Evolutionary conservation across 2,113 vertebrate species (phyloP), one percentile per base, ranked within the genome.

Genomic region (Labrus mixtus): DNA sequence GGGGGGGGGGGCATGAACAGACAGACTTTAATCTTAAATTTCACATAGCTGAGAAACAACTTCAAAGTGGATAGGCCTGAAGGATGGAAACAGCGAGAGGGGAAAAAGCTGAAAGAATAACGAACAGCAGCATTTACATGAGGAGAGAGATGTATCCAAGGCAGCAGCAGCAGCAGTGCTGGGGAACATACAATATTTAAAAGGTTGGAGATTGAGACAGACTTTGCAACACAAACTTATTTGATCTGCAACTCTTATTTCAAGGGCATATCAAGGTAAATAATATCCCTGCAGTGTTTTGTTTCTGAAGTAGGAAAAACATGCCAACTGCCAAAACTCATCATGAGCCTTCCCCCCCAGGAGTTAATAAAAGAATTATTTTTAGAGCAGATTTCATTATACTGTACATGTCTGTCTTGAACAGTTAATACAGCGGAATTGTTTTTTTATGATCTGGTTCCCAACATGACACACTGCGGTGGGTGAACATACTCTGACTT

Each of bases 121-220:
- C 86, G 73, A 83, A 70, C 29, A 41, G 79, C 76, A 72, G 75
- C 82, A 79, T 92, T 90, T 90, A 91, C 85, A 88, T 76, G 80
- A 82, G 71, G 72, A 77, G 77, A 73, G 78, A 79, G 75, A 87
- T 74, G 73, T 73, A 73, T 77, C 72, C 53, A 8, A 79, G 78
- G 25, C 25, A 25, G 25, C 25, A 25, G 85, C 78, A 72, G 86
- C 62, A 2, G 68, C 41, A 22, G 57, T 74, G 8, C 19, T 51
- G 81, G 61, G 36, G 80, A 84, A 86, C 77, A 87, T 89, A 50
- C 76, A 87, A 89, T 91, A 90, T 92, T 91, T 87, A 90, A 90
- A 58, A 80, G 66, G 83, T 71, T 69, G 81, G 55, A 83, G 78
- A 78, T 63, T 46, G 77, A 78, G 78, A 76, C 59, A 74, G 81